phyloP scores from a whole-genome alignment of 2,797 vertebrate genomes.

The Paedocypris micromegethes region DNA sequence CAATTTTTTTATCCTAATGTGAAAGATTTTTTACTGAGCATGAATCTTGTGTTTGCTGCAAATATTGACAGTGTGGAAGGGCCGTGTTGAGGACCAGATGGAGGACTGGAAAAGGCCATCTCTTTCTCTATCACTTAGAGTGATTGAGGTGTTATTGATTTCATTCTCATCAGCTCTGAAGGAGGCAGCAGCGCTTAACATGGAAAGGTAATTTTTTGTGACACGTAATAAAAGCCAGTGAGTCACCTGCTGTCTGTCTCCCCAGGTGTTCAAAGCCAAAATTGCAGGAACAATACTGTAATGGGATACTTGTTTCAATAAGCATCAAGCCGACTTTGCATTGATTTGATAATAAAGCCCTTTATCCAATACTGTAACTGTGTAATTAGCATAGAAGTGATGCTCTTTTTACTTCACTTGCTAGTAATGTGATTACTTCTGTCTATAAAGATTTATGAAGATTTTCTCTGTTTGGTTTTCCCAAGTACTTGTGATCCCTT shows the following conservation, averaged over 20 bases:
- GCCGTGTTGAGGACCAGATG: constrained; percentile 37
- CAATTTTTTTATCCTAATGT: constrained; percentile 5
- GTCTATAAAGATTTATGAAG: no score
- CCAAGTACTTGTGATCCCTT: no score
- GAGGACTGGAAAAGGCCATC: constrained; percentile 49
- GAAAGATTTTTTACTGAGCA: constrained; percentile 1
- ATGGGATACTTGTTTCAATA: no score
- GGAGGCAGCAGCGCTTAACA: constrained; percentile 57
- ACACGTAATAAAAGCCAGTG: constrained; percentile 50
- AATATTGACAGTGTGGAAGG: constrained; percentile 23
- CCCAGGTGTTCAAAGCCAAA: not conserved
- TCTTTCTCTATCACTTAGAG: constrained; percentile 46
- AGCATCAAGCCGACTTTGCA: no score
- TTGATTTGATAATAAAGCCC: no score
- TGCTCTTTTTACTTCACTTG: no score
- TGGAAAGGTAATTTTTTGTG: constrained; percentile 62
- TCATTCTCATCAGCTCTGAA: constrained; percentile 62
- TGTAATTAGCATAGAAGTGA: no score
- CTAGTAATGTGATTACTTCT: no score
- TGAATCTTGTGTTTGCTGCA: constrained; percentile 2
- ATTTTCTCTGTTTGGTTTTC: no score
- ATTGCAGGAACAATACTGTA: not conserved
- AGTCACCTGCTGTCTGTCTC: constrained; percentile 3
- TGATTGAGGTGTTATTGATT: constrained; percentile 68
- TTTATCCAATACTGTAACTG: no score